Evolutionary conservation across 2,113 vertebrate species (phyloP), one percentile per base, ranked within the genome.

Genomic region (Ahaetulla prasina): DNA sequence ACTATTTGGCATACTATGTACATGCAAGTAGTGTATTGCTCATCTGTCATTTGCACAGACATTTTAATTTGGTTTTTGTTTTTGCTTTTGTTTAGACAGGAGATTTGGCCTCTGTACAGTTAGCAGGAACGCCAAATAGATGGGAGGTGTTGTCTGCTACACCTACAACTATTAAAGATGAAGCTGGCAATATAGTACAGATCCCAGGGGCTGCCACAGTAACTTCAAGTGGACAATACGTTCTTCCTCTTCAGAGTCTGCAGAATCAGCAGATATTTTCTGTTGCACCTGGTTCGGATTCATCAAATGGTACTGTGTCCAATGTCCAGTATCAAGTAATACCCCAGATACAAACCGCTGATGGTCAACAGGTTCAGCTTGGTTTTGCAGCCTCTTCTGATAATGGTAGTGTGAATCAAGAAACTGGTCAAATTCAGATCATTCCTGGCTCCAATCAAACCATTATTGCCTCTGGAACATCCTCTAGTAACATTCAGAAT

Each of bases 271-370:
- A 99, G 96, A 99, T 99, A 96, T 99, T 99, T 98, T 98, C 98
- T 96, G 98, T 99, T 97, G 98, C 99, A 80, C 98, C 98, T 94
- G 99, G 98, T 98, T 98, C 98, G 88, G 99, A 99, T 95, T 96
- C 98, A 92, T 98, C 99, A 96, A 98, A 98, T 98, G 98, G 98
- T 97, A 98, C 98, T 97, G 98, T 99, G 98, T 99, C 99, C 98
- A 99, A 98, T 95, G 99, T 99, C 97, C 99, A 99, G 91, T 99
- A 99, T 98, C 99, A 99, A 98, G 99, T 99, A 97, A 99, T 99
- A 98, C 99, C 99, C 98, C 99, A 99, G 97, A 98, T 99, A 97
- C 99, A 99, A 97, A 98, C 99, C 93, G 96, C 98, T 93, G 99
- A 99, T 94, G 99, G 99, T 95, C 98, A 98, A 92, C 98, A 98